These are phyloP conservation scores for Apeira syringaria DNA, from an alignment of 2,888 invertebrate genomes.

Conservation along the genomic window DNA sequence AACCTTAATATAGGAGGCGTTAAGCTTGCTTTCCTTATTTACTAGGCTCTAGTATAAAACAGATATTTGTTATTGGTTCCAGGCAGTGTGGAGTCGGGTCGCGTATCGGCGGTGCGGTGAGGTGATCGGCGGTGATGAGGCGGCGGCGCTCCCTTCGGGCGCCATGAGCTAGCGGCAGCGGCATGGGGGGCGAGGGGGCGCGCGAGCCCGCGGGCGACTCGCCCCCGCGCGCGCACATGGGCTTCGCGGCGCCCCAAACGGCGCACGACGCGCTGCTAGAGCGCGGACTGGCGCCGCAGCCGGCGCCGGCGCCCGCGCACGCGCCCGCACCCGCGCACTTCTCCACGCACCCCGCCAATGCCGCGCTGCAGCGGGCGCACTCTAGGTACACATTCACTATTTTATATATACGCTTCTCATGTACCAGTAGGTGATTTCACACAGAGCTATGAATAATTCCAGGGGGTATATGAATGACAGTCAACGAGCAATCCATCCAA, in stretches of 20 bases:
- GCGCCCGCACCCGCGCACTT: conserved; percentile 24
- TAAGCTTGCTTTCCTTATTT: no score
- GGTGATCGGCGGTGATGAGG: conserved; percentile 43
- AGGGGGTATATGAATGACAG: no score
- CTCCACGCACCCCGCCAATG: conserved; percentile 38
- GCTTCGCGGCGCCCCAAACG: conserved; percentile 83
- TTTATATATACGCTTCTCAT: no score
- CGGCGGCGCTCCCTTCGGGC: conserved; percentile 54
- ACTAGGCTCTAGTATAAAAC: no score
- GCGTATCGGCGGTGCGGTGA: not conserved
- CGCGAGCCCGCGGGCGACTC: conserved; percentile 85
- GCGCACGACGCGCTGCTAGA: conserved; percentile 84
- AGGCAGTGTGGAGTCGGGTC: conserved; percentile 9
- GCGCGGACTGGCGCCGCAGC: conserved; percentile 56
- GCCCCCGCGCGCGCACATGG: conserved; percentile 83
- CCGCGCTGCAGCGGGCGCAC: conserved; percentile 88
- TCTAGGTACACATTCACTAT: conserved; percentile 82
- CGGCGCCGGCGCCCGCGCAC: conserved; percentile 49
- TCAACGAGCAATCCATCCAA: no score
- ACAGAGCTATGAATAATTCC: no score
- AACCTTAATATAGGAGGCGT: no score
- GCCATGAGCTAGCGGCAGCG: conserved; percentile 80
- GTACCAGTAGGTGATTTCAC: no score
- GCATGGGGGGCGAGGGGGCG: conserved; percentile 85
- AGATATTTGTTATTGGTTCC: no score